A percentile compares a stretch with the other conserved stretches of the same genome.
phyloP scores from a whole-genome alignment of 2,888 invertebrate species.

The Microplitis deprimator region DNA sequence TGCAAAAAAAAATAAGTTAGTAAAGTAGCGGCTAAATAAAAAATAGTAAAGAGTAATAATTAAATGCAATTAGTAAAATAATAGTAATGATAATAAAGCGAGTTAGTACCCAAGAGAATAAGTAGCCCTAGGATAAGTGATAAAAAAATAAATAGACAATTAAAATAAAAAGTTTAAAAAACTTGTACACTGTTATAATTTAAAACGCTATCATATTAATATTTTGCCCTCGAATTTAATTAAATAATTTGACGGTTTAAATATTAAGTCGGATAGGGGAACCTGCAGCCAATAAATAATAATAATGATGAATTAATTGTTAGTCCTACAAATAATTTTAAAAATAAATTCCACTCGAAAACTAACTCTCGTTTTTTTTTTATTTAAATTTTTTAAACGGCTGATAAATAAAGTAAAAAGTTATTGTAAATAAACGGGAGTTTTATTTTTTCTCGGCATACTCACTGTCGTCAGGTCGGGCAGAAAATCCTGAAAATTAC shows the following conservation, averaged over 20 bases:
- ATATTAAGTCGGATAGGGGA: constrained; percentile 40
- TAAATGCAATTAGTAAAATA: constrained; percentile 17
- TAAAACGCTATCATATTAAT: constrained; percentile 69
- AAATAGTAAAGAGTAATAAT: constrained; percentile 16
- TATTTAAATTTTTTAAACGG: constrained; percentile 9
- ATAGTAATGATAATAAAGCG: not conserved
- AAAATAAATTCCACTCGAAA: constrained; percentile 42
- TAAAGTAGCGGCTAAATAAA: not conserved
- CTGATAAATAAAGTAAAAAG: constrained; percentile 50
- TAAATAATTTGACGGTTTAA: not conserved
- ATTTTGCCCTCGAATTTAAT: constrained; percentile 71
- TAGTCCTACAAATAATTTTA: constrained; percentile 66
- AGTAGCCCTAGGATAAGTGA: constrained; percentile 27
- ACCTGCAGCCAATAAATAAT: constrained; percentile 44
- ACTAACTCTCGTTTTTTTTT: constrained; percentile 1
- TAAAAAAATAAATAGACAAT: constrained; percentile 56
- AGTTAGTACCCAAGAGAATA: constrained; percentile 40
- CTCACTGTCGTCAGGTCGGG: constrained; percentile 73
- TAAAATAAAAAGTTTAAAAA: constrained; percentile 58
- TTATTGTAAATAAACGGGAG: constrained; percentile 64
- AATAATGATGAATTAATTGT: constrained; percentile 53
- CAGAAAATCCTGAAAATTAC: constrained; percentile 73
- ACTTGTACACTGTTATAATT: constrained; percentile 39
- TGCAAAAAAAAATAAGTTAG: not conserved
- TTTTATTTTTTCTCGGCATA: constrained; percentile 62